Conservation (phyloP, 2,113 vertebrate species). For the Nansenia antarctica region DNA sequence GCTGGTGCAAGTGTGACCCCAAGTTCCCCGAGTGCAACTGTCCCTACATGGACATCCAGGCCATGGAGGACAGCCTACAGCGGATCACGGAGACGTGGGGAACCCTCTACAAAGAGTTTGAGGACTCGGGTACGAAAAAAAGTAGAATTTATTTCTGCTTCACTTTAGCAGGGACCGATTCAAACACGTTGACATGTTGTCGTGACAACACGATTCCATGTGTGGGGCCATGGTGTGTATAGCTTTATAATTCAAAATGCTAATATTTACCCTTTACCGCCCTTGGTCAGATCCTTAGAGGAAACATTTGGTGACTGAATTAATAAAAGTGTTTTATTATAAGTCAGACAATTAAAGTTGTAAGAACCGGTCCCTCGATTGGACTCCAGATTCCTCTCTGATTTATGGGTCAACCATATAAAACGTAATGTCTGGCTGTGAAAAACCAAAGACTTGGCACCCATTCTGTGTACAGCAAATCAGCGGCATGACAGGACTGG, state of each 20-base stretch:
- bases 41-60: conserved; percentile 95
- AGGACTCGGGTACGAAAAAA: conserved; percentile 84
- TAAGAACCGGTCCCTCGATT: conserved; percentile 13
- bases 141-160: conserved; percentile 2
- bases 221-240: background rate
- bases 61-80: conserved; percentile 93
- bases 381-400: conserved; percentile 26
- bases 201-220: background rate
- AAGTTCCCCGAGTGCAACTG: conserved; percentile 96
- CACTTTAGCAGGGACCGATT: background rate
- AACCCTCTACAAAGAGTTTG: conserved; percentile 89
- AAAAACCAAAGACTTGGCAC: conserved; percentile 30
- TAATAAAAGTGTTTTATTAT: conserved; percentile 46
- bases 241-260: too few relatives aligned
- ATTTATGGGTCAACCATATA: conserved; percentile 36
- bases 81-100: conserved; percentile 91
- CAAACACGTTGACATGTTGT: background rate
- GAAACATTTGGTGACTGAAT: too few relatives aligned
- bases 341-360: conserved; percentile 39
- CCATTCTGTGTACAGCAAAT: conserved; percentile 47
- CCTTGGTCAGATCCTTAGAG: too few relatives aligned
- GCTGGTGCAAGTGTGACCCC: conserved; percentile 92
- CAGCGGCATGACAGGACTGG: conserved; percentile 37
- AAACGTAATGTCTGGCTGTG: conserved; percentile 36
- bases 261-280: too few relatives aligned